Evolutionary conservation across 2,113 vertebrate genomes (phyloP).

Genomic region (Ceyx margarethae): DNA sequence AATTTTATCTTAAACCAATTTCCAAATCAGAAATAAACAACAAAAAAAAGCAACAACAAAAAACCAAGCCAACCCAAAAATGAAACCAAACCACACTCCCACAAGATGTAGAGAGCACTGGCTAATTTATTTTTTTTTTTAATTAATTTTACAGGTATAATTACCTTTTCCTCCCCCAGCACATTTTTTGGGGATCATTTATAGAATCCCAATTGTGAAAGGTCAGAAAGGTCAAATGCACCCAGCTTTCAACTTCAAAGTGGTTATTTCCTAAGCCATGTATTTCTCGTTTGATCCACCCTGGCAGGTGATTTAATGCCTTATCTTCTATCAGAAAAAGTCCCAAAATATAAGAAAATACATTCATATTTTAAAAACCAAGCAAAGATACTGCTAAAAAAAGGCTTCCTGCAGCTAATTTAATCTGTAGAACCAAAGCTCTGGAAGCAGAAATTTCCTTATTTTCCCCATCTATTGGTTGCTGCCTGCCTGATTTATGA

Average conservation of each 20-base stretch:
- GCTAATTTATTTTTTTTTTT: neutral
- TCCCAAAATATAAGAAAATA: neutral
- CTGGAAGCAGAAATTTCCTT: neutral
- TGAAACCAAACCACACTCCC: neutral
- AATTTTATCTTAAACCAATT: neutral
- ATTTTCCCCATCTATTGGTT: neutral
- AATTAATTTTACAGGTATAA: neutral
- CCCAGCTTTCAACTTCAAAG: slow-evolving; percentile 34
- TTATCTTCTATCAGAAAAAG: neutral
- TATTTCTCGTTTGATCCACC: neutral
- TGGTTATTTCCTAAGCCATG: neutral
- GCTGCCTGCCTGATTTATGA: neutral
- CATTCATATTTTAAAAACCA: neutral
- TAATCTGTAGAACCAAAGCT: neutral
- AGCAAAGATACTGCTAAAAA: neutral
- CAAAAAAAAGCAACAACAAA: too few species aligned
- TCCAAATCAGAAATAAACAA: neutral
- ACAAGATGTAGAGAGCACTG: neutral
- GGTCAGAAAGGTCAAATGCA: slow-evolving; percentile 27
- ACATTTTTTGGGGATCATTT: slow-evolving; percentile 5
- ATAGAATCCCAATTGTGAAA: neutral
- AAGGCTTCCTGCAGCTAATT: neutral
- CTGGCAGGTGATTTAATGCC: neutral
- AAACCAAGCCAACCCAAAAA: neutral
- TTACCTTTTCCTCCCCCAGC: neutral